These are phyloP conservation scores for Clarias pachynema DNA, from an alignment of 2,797 vertebrate genomes.

Conservation along the genomic window DNA sequence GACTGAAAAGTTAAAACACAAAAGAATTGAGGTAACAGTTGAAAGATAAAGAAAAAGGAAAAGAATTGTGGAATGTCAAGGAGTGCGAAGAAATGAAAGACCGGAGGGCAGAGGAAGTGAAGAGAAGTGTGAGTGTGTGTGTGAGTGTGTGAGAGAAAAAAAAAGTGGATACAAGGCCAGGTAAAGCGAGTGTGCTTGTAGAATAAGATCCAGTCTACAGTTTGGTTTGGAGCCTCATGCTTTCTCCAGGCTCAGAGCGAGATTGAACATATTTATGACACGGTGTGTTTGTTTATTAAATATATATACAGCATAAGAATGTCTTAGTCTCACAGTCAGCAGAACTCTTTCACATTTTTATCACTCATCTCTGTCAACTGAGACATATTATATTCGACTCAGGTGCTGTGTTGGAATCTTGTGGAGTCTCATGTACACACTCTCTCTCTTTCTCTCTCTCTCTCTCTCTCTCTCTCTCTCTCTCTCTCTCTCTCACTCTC, in stretches of 20 bases:
- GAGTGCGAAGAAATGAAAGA: neutral
- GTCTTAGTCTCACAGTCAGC: neutral
- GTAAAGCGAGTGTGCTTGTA: too few species aligned
- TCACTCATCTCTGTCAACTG: neutral
- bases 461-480: neutral
- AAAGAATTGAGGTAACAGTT: neutral
- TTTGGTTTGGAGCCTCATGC: too few species aligned
- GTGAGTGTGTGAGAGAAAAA: too few species aligned
- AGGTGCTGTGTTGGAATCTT: neutral
- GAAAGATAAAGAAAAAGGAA: neutral
- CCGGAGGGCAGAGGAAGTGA: neutral
- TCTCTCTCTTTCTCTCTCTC: neutral
- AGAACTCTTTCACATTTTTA: neutral
- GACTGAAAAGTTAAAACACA: neutral
- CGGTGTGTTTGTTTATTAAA: too few species aligned
- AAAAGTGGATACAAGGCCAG: too few species aligned
- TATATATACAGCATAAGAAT: neutral
- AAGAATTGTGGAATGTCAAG: neutral
- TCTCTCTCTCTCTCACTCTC: neutral
- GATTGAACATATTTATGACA: too few species aligned
- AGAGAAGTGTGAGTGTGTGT: neutral
- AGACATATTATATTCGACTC: neutral
- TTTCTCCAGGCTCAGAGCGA: too few species aligned
- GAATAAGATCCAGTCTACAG: too few species aligned
- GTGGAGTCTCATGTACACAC: neutral